Base-by-base conservation (phyloP, 2,888 invertebrate genomes). In the Lepas anatifera region DNA sequence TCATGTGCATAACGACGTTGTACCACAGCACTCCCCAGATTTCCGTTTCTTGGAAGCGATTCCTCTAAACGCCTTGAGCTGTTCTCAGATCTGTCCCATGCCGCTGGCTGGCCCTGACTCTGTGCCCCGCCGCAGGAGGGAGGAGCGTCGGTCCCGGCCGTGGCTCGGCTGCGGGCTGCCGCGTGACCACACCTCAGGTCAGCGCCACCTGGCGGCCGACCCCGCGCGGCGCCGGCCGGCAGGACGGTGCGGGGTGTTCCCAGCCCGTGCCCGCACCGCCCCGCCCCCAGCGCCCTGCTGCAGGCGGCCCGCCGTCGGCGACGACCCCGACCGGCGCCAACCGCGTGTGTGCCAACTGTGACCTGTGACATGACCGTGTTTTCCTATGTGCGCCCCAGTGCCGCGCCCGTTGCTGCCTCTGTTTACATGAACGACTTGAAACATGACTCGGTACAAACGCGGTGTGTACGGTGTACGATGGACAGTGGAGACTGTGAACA, bases 251-350 rank as follows among this genome's bases (percentile, higher is more conserved):
- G 58, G 52, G 63, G 43, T n/a, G 64, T 35, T 35, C 64, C 69
- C 69, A 63, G 43, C 52, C 69, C 43, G n/a, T 22, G 35, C 64
- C 43, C 69, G 69, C 18, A 35, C 69, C 32, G 41, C 69, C n/a
- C n/a, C 68, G 37, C 29, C 25, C 58, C 50, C 50, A n/a, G 8
- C 69, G 11, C 16, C 58, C 13, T 29, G 16, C 58, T 27, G 32
- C 18, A 7, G 18, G 18, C 32, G 32, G 32, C 1, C 6, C 52
- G 58, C 48, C 25, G 58, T 32, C n/a, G 3, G 2, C 52, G 29
- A 3, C 58, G 58, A 1, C 27, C 25, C 11, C 58, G 32, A 18
- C 18, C 32, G 4, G 58, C n/a, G 41, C 41, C 41, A 41, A 10
- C 16, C 41, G 16, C 41, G 11, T 27, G 58, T 58, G 32, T 13